Percentiles rank a stretch among this genome's conserved stretches.
phyloP scores from a whole-genome alignment of 1,140 invertebrate genomes.

The Dendrolimus kikuchii region DNA sequence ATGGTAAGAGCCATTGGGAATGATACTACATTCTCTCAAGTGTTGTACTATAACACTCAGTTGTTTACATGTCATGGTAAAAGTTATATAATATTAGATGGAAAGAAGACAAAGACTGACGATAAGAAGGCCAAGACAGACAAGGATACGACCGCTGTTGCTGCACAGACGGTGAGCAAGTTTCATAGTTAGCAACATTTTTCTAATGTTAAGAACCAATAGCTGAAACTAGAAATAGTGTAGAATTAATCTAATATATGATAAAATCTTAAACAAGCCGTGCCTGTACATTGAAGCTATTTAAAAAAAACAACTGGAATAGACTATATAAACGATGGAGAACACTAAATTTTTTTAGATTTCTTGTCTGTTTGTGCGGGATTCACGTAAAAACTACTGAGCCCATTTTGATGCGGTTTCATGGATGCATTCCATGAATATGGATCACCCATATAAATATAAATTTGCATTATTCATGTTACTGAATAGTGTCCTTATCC shows the following conservation, averaged over 20 bases:
- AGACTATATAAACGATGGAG: too few relatives aligned
- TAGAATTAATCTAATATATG: not conserved
- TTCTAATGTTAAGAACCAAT: constrained; percentile 17
- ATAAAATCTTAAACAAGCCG: too few relatives aligned
- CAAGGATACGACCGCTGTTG: not conserved
- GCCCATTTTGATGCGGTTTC: too few relatives aligned
- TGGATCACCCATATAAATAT: too few relatives aligned
- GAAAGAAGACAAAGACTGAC: constrained; percentile 15
- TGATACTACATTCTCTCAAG: constrained; percentile 16
- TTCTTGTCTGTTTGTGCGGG: too few relatives aligned
- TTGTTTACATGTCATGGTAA: constrained; percentile 30
- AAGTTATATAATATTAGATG: constrained; percentile 31
- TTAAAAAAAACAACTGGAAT: too few relatives aligned
- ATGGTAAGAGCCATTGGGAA: constrained; percentile 27
- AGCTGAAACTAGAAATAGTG: not conserved
- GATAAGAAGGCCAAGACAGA: constrained; percentile 2
- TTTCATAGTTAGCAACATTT: not conserved
- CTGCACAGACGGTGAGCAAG: constrained; percentile 6
- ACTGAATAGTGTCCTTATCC: too few relatives aligned
- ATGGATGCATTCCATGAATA: too few relatives aligned
- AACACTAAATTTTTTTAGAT: too few relatives aligned
- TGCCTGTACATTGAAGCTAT: too few relatives aligned
- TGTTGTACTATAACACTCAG: constrained; percentile 18
- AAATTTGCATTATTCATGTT: too few relatives aligned
- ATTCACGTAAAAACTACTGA: too few relatives aligned